These are phyloP conservation scores for Gonatopus flavifemur DNA, from an alignment of 1,140 invertebrate species.

Conservation along the genomic window DNA sequence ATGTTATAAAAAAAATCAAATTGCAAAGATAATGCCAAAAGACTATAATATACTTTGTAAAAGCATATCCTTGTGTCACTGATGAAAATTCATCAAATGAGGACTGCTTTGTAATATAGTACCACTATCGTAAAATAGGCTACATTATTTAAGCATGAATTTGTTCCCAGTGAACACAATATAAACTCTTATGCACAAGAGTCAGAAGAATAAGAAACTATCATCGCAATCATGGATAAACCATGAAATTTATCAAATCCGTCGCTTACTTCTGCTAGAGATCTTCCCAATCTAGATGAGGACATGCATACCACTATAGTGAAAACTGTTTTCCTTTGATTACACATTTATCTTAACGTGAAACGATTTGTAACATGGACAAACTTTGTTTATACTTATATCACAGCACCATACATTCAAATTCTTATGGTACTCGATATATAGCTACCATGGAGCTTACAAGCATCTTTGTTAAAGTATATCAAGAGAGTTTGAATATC, in stretches of 20 bases:
- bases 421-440: constrained; percentile 14
- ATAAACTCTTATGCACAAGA: constrained; percentile 10
- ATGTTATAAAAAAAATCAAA: constrained; percentile 13
- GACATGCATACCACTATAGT: constrained; percentile 6
- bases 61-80: too few relatives aligned
- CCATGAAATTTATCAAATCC: constrained; percentile 18
- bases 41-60: constrained; percentile 11
- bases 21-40: constrained; percentile 15
- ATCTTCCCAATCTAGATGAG: constrained; percentile 8
- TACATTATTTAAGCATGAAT: constrained; percentile 14
- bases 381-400: constrained; percentile 12
- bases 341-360: constrained; percentile 10
- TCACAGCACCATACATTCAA: constrained; percentile 5
- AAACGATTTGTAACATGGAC: constrained; percentile 2
- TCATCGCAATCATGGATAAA: constrained; percentile 5
- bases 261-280: background rate
- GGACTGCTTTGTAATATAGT: constrained; percentile 2
- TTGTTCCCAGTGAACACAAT: constrained; percentile 7
- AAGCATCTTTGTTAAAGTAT: constrained; percentile 17
- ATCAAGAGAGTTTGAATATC: constrained; percentile 19
- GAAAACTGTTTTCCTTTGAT: constrained; percentile 6
- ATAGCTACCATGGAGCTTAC: constrained; percentile 11
- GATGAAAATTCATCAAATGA: constrained; percentile 7
- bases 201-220: constrained; percentile 1
- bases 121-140: too few relatives aligned